Evolutionary conservation across 2,113 vertebrate species (phyloP), one percentile per base, ranked within the genome.

Genomic region (Calyptomena viridis): DNA sequence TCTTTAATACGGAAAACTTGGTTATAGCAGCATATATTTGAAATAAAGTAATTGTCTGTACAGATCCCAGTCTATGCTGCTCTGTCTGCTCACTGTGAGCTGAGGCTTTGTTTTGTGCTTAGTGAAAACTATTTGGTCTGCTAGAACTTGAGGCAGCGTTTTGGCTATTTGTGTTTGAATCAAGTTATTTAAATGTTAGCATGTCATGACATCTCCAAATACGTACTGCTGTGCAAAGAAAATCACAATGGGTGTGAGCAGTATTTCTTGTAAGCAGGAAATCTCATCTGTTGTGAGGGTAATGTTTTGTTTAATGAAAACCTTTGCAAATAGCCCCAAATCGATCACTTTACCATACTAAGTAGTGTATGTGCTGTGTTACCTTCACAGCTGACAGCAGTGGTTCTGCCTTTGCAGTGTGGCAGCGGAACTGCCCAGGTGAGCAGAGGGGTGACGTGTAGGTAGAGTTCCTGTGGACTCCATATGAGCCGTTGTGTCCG

Each of bases 321-420:
- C 13, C 19, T 67, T 88, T 49, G 49, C 52, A 71, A 74, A 59
- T 63, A 63, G 35, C 13, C 72, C 72, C 64, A 37, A 84, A 90
- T 92, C 68, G 25, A 13, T 58, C 62, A 27, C 2, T 23, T 40
- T 60, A 72, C 63, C 39, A 1, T 77, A 69, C 11, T 39, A 28
- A 59, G 77, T 33, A 42, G 18, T 47, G 39, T 44, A 7, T 91
- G 37, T 67, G 37, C 52, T 63, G 55, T 40, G 6, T 39, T 80
- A 10, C 2, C 63, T 27, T 86, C 14, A 2, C 1, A 6, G 44
- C 33, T 0, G 0, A 14, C 17, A 64, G 49, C 4, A 2, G 47
- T 59, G 89, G 42, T 27, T 86, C 5, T 30, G 73, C 21, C 19
- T 58, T 66, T 44, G 81, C 46, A 22, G 42, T 1, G 31, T n/a